These are phyloP conservation scores for Julus scandinavius DNA, from an alignment of 2,888 invertebrate species.

Conservation along the genomic window DNA sequence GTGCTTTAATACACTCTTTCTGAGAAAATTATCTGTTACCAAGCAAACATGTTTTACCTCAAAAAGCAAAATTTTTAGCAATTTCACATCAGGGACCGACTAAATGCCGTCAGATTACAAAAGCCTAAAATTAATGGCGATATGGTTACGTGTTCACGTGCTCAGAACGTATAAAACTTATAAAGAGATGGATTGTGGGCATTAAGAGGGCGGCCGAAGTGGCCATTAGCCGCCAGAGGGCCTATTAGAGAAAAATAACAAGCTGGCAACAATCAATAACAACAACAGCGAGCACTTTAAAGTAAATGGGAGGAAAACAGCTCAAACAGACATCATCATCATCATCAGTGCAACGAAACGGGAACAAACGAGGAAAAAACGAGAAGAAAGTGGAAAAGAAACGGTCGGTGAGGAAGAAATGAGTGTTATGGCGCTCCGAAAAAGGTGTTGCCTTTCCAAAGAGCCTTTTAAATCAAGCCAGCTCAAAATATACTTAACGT, in stretches of 20 bases:
- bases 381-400: constrained; percentile 13
- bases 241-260: constrained; percentile 26
- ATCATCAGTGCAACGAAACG: neutral
- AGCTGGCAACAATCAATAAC: constrained; percentile 33
- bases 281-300: constrained; percentile 33
- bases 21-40: too few species aligned
- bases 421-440: neutral
- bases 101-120: neutral
- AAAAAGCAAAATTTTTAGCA: neutral
- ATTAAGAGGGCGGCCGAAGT: constrained; percentile 20
- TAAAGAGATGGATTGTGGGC: constrained; percentile 26
- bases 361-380: constrained; percentile 2
- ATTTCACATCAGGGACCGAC: neutral
- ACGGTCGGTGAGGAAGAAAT: neutral
- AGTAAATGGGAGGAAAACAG: constrained; percentile 33
- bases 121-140: neutral
- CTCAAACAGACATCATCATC: constrained; percentile 27
- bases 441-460: constrained; percentile 13
- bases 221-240: constrained; percentile 27
- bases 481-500: constrained; percentile 20
- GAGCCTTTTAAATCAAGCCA: constrained; percentile 22
- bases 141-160: neutral
- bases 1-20: too few species aligned
- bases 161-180: neutral
- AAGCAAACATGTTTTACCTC: neutral